phyloP scores from a whole-genome alignment of 23 tunicate genomes.

The Botrylloides violaceus region DNA sequence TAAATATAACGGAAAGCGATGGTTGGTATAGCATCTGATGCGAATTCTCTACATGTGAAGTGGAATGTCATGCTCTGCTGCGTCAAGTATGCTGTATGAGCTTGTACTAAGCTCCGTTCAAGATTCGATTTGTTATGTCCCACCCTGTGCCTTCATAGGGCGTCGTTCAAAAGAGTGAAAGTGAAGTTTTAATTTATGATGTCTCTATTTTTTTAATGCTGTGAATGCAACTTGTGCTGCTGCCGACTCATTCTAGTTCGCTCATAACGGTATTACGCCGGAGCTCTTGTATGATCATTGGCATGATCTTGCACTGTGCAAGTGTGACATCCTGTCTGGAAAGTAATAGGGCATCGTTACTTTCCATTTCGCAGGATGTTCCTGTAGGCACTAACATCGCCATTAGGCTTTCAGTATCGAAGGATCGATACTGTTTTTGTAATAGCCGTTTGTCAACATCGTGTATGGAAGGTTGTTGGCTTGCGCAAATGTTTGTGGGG shows the following conservation, averaged over 20 bases:
- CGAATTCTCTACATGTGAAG: too few species aligned
- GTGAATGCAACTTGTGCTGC: neutral
- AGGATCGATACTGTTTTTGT: too few species aligned
- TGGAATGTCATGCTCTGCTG: too few species aligned
- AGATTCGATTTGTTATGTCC: neutral
- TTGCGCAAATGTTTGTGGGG: neutral
- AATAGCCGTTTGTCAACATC: neutral
- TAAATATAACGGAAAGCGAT: too few species aligned
- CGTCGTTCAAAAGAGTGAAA: neutral
- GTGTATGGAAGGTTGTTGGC: neutral
- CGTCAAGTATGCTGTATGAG: too few species aligned
- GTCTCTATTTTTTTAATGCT: neutral
- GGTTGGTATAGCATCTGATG: too few species aligned
- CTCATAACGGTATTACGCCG: too few species aligned
- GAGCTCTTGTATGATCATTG: too few species aligned
- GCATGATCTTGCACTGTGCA: neutral
- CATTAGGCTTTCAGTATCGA: neutral
- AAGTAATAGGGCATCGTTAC: neutral
- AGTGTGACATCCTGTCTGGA: neutral
- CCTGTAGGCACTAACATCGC: neutral
- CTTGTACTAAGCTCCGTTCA: neutral
- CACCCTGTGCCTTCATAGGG: neutral
- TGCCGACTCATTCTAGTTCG: neutral
- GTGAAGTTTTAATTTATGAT: neutral
- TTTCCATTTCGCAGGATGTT: too few species aligned